Percentiles rank a stretch among this genome's conserved stretches.
Conservation (phyloP, 2,888 invertebrate species). For the Rhogogaster chlorosoma region DNA sequence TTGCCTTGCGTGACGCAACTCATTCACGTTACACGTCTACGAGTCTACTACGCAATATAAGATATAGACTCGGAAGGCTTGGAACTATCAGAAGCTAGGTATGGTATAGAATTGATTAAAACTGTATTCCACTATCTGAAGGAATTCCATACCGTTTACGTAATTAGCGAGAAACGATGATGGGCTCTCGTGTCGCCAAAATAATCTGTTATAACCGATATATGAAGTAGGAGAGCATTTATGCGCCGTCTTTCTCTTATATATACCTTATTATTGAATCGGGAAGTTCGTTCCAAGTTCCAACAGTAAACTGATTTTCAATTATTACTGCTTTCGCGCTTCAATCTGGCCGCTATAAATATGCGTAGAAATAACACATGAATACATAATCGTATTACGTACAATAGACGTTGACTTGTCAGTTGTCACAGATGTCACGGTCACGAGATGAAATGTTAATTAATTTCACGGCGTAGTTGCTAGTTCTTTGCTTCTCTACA, state of each 20-base stretch:
- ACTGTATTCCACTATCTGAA: not conserved
- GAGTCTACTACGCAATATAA: constrained; percentile 47
- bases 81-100: not conserved
- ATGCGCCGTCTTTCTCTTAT: not conserved
- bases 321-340: not conserved
- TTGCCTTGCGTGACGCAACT: constrained; percentile 48
- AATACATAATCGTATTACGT: constrained; percentile 4
- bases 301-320: not conserved
- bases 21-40: constrained; percentile 41
- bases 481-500: not conserved
- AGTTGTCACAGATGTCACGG: constrained; percentile 23
- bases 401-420: constrained; percentile 11
- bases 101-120: constrained; percentile 26
- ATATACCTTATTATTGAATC: not conserved
- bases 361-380: not conserved
- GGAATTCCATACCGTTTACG: not conserved
- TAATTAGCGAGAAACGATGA: not conserved
- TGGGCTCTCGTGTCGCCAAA: not conserved
- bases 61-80: not conserved
- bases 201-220: not conserved
- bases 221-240: not conserved
- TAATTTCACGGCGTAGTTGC: constrained; percentile 36
- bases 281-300: not conserved
- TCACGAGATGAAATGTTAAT: constrained; percentile 35
- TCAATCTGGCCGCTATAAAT: not conserved